Evolutionary conservation across 2,888 invertebrate genomes (phyloP).

Genomic region (Reticulitermes lucifugus): DNA sequence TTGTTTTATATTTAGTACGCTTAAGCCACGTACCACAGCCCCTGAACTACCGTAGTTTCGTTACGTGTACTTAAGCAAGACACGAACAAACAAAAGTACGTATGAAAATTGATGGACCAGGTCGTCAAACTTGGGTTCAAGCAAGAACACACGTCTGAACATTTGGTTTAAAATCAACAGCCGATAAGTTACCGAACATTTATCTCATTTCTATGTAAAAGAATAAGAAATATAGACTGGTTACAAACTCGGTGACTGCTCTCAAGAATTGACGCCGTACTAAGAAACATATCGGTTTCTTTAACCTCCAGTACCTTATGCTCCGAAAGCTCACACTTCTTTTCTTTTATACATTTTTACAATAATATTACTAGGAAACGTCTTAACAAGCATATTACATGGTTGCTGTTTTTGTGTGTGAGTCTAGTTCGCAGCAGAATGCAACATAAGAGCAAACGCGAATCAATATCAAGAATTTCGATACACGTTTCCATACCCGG

Average conservation of each 20-base stretch:
- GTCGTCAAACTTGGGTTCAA: too few relatives aligned
- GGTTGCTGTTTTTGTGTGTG: too few relatives aligned
- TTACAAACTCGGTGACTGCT: background rate
- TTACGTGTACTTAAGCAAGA: background rate
- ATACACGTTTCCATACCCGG: slow-evolving; percentile 34
- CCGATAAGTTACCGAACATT: background rate
- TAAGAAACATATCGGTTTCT: too few relatives aligned
- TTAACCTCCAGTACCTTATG: too few relatives aligned
- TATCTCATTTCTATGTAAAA: background rate
- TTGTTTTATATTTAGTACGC: background rate
- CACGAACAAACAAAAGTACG: background rate
- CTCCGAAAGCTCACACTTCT: too few relatives aligned
- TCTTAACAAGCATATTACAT: too few relatives aligned
- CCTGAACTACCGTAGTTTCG: background rate
- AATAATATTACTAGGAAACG: too few relatives aligned
- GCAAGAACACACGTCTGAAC: too few relatives aligned
- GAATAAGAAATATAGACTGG: background rate
- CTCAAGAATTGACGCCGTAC: background rate
- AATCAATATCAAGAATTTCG: slow-evolving; percentile 39
- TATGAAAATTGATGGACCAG: too few relatives aligned
- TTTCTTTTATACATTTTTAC: too few relatives aligned
- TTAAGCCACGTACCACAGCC: background rate
- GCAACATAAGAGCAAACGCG: background rate
- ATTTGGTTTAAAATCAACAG: too few relatives aligned
- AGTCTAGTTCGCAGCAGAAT: background rate